Evolutionary conservation across 1,140 invertebrate species (phyloP).

Genomic region (Bursaphelenchus mucronatus): DNA sequence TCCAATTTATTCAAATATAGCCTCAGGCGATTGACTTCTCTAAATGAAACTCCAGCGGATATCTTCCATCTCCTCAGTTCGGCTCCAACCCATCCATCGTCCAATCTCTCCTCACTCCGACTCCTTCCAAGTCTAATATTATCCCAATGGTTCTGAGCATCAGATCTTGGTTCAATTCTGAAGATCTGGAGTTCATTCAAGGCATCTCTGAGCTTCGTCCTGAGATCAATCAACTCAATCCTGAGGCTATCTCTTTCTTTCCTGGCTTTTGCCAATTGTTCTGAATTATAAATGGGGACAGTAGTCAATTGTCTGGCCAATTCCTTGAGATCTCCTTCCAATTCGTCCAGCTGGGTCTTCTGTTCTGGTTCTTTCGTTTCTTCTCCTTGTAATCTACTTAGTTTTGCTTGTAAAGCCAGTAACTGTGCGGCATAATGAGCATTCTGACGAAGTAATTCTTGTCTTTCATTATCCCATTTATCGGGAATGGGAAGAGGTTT

Average conservation of each 20-base stretch:
- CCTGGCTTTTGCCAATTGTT: conserved; percentile 40
- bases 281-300: conserved; percentile 28
- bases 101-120: conserved; percentile 29
- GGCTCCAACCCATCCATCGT: conserved; percentile 5
- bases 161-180: conserved; percentile 31
- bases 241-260: conserved; percentile 14
- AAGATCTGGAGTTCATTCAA: conserved; percentile 5
- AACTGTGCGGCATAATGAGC: conserved; percentile 17
- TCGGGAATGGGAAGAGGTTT: conserved; percentile 24
- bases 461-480: conserved; percentile 26
- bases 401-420: conserved; percentile 12
- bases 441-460: conserved; percentile 26
- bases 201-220: not conserved
- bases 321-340: conserved; percentile 5
- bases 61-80: conserved; percentile 54
- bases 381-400: conserved; percentile 3
- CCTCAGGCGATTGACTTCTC: conserved; percentile 52
- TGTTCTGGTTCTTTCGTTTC: conserved; percentile 15
- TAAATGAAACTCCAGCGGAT: conserved; percentile 51
- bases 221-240: conserved; percentile 13
- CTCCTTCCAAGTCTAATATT: conserved; percentile 26
- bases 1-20: conserved; percentile 38
- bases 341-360: conserved; percentile 19
- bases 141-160: conserved; percentile 17
- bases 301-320: conserved; percentile 11